Evolutionary conservation across 2,888 invertebrate species (phyloP), one percentile per base, ranked within the genome.

Genomic region (Cryptocephalus moraei): DNA sequence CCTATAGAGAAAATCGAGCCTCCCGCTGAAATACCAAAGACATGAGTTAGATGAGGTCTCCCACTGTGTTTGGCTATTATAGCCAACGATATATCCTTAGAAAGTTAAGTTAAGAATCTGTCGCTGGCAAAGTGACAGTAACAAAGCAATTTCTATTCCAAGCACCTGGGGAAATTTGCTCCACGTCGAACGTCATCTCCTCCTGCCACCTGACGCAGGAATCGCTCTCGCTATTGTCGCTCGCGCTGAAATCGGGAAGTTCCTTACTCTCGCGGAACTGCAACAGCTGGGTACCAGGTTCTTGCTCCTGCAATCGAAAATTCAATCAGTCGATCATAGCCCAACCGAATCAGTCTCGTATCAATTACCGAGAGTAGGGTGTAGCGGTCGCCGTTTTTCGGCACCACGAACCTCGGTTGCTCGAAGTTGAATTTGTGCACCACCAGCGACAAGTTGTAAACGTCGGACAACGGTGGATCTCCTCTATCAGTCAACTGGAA

Each of bases 401-500:
- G 82, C 58, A 73, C 78, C 32, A 69, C 62, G 53, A 82, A 79
- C 41, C 58, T 62, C 0, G 82, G 82, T 1, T 61, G 56, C 52
- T 78, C 66, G 65, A 75, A 82, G 67, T 82, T 83, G 64, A 69
- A 78, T 1, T 79, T 80, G 4, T 58, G 47, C 11, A 69, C 54
- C 0, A 62, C 65, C 31, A 83, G 34, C 14, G 10, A 46, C 14
- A 49, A 3, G n/a, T 34, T 57, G 43, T 69, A 58, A 66, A 51
- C 72, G 68, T 32, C 66, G 0, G 57, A 56, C 55, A 43, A 66
- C 31, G 62, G 71, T 11, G 73, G 71, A 0, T 63, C 55, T 22
- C 80, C 81, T 54, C 74, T 72, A 68, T 82, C 81, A 52, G 62
- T 72, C 0, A 78, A 77, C 78, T 80, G 58, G 8, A 62, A 61